Evolutionary conservation across 2,113 vertebrate species (phyloP), one percentile per base, ranked within the genome.

Genomic region (Vulpes lagopus): DNA sequence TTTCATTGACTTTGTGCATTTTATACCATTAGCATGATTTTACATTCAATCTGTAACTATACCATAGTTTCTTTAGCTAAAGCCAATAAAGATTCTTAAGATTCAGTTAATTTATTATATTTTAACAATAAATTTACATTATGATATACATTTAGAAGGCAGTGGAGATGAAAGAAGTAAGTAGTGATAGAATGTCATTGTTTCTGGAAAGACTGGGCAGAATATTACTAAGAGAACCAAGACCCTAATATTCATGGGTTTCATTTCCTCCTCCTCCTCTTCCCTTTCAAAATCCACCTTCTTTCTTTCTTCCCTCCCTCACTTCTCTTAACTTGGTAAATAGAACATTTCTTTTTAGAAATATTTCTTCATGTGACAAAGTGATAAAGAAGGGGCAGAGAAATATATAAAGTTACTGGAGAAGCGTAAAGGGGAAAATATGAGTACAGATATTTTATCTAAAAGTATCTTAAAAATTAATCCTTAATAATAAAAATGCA

Each of bases 401-500:
- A 49, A 15, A 60, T 90, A 57, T 0, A 89, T 9, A 22, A 91
- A 71, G 43, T 53, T 73, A 62, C 16, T 76, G 15, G 2, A 78
- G 27, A 69, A 59, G 27, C 30, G 1, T 8, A 25, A 83, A 74
- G 12, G 10, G 25, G 12, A 57, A 69, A 60, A 69, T 59, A 3
- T 30, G 15, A 76, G 1, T 59, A 80, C 25, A 5, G 14, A 74
- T 12, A 30, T 3, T 60, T 10, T 35, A 25, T 38, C 19, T 59
- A 49, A 27, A 87, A 64, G 11, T 64, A 79, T 4, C 27, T 53
- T 83, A 15, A 91, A 69, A 55, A 84, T 60, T 5, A 96, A 95
- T 12, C 86, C 76, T 89, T 95, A 96, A 84, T 94, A 82, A 95
- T 97, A 95, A 96, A 97, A 98, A 98, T 97, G 17, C 94, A 98